Conservation (phyloP, 2,113 vertebrate species). For the Monarcha castaneiventris region DNA sequence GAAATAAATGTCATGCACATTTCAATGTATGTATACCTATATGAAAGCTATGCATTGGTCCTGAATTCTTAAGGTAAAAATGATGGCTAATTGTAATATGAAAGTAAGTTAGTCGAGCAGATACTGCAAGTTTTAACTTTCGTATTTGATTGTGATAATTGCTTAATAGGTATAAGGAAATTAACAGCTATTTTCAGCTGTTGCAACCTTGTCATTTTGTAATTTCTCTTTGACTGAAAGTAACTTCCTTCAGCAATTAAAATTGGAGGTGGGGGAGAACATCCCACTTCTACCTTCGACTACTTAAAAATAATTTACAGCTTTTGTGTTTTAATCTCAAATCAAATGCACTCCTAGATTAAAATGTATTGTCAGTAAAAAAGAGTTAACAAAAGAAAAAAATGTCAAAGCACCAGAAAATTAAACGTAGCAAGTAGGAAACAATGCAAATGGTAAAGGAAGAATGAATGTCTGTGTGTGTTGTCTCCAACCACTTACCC, state of each 20-base stretch:
- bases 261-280: background rate
- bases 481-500: conserved; percentile 91
- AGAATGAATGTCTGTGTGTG: conserved; percentile 60
- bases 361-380: conserved; percentile 63
- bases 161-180: background rate
- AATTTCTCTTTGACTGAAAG: background rate
- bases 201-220: background rate
- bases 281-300: background rate
- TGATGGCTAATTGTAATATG: conserved; percentile 46
- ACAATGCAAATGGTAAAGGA: conserved; percentile 63
- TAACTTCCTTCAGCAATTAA: background rate
- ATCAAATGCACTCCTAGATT: conserved; percentile 71
- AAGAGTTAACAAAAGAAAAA: conserved; percentile 69
- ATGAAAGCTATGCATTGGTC: conserved; percentile 7
- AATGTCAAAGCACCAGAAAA: conserved; percentile 69
- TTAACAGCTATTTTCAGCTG: background rate
- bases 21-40: background rate
- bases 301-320: conserved; percentile 31
- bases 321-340: conserved; percentile 49
- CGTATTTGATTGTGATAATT: background rate
- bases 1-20: conserved; percentile 56
- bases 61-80: conserved; percentile 66
- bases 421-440: conserved; percentile 66
- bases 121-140: background rate
- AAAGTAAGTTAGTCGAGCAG: conserved; percentile 61